Base-by-base conservation (phyloP, 2,797 vertebrate genomes). In the Neolamprologus multifasciatus region DNA sequence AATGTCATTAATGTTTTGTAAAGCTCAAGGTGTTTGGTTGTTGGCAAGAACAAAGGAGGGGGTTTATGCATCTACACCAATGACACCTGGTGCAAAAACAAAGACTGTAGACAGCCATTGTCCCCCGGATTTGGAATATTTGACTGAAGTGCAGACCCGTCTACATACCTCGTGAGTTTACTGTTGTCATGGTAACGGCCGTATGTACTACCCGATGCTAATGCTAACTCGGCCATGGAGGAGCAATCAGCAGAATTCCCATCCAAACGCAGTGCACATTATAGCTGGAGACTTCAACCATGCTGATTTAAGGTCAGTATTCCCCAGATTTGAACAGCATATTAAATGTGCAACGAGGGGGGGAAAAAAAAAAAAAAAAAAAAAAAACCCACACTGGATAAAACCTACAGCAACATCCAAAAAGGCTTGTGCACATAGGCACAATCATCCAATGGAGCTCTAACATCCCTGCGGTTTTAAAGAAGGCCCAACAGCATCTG, bases 331-430 rank as follows among this genome's bases (percentile, higher is more conserved):
- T 54, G 21, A 54, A 23, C 11, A 23, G 2, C 51, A 54, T 13
- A 54, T 23, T 23, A 54, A 23, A 54, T 23, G 51, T 54, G 51
- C n/a, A 52, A 52, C 5, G 2, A 21, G 50, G 50, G 9, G 4
- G 4, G 3, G 0, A 0, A 5, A 19, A 48, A 2, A 0, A 9
- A 19, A 17, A 4, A 48, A 1, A 43, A 13, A 5, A 1, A 14
- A 43, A 6, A 1, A 43, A 7, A 9, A 4, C 36, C 0, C n/a
- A 21, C n/a, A 4, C 50, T 52, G 10, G 50, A 52, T 52, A 7
- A 52, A 52, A 0, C 51, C 2, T 12, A 52, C 51, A 52, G 51
- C 51, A 52, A 52, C 51, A 52, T 52, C 51, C 51, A 7, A 6
- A 52, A 51, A 51, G 48, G 48, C 48, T n/a, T 48, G 45, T 48